A percentile compares a stretch with the other conserved stretches of the same genome.
phyloP scores from a whole-genome alignment of 2,888 invertebrate species.

The Pachliopta kotzebuea region DNA sequence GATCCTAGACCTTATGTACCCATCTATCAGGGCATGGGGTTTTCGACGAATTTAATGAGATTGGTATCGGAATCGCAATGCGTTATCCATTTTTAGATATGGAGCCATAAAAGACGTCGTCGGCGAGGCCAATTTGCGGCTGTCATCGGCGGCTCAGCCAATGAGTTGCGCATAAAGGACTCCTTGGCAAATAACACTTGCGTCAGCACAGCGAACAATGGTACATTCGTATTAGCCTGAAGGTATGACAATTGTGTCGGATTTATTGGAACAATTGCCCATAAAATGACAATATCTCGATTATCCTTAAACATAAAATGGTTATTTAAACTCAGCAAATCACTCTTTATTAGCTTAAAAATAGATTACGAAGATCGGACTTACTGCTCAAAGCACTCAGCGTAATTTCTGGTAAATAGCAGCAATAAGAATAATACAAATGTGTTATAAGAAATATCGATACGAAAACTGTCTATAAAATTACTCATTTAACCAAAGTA shows the following conservation, averaged over 20 bases:
- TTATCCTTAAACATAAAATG: conserved; percentile 21
- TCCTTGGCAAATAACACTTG: conserved; percentile 30
- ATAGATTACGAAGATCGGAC: too few species aligned
- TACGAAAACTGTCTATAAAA: too few species aligned
- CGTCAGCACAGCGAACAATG: conserved; percentile 31
- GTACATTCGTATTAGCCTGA: conserved; percentile 4
- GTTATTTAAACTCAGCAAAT: too few species aligned
- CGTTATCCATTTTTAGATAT: conserved; percentile 26
- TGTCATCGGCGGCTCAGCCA: conserved; percentile 26
- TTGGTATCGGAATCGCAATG: conserved; percentile 15
- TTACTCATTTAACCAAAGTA: too few species aligned
- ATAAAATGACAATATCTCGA: conserved; percentile 30
- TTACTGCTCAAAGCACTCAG: too few species aligned
- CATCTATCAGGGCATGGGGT: conserved; percentile 5
- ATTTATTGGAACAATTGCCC: conserved; percentile 21
- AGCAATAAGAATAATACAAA: too few species aligned
- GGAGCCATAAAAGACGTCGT: conserved; percentile 20
- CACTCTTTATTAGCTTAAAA: too few species aligned
- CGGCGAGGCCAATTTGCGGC: conserved; percentile 31
- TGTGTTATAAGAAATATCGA: too few species aligned
- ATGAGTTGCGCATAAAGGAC: conserved; percentile 33
- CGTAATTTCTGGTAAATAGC: too few species aligned
- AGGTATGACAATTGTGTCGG: conserved; percentile 17
- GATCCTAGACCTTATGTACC: not conserved
- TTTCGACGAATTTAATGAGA: not conserved